Percentiles rank a stretch among this genome's conserved stretches.
phyloP scores from a whole-genome alignment of 2,888 invertebrate genomes.

The Oasisia sp. region DNA sequence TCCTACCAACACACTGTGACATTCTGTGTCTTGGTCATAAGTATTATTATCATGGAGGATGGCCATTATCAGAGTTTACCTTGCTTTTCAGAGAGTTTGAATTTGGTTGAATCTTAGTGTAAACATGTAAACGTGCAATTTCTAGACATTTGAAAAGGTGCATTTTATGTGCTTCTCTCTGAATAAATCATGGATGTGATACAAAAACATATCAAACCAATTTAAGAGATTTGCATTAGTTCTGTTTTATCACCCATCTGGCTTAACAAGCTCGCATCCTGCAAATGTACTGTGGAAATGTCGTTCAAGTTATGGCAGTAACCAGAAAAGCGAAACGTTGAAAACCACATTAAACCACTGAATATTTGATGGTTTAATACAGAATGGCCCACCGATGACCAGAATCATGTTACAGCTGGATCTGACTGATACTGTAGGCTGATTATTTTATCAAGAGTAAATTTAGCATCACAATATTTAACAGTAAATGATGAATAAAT shows the following conservation, averaged over 20 bases:
- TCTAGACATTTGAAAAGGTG: too few species aligned
- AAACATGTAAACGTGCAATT: too few species aligned
- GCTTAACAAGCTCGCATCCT: background rate
- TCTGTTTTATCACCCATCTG: too few species aligned
- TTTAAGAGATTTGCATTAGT: too few species aligned
- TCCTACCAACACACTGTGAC: slow-evolving; percentile 65
- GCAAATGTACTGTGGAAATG: background rate
- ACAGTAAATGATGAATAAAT: background rate
- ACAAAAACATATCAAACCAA: too few species aligned
- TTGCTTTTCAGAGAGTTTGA: too few species aligned
- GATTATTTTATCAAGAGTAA: background rate
- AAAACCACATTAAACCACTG: background rate
- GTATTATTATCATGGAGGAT: too few species aligned
- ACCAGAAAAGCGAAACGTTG: background rate
- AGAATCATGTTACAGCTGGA: background rate
- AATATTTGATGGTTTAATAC: slow-evolving; percentile 8
- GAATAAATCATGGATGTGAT: too few species aligned
- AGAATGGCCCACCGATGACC: background rate
- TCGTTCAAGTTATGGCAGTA: background rate
- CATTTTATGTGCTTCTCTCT: too few species aligned
- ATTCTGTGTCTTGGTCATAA: too few species aligned
- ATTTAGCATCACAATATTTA: background rate
- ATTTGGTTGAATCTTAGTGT: too few species aligned
- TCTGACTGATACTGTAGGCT: background rate
- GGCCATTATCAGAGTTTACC: too few species aligned